These are phyloP conservation scores for Melinaea menophilus DNA, from an alignment of 2,888 invertebrate genomes.

Conservation along the genomic window DNA sequence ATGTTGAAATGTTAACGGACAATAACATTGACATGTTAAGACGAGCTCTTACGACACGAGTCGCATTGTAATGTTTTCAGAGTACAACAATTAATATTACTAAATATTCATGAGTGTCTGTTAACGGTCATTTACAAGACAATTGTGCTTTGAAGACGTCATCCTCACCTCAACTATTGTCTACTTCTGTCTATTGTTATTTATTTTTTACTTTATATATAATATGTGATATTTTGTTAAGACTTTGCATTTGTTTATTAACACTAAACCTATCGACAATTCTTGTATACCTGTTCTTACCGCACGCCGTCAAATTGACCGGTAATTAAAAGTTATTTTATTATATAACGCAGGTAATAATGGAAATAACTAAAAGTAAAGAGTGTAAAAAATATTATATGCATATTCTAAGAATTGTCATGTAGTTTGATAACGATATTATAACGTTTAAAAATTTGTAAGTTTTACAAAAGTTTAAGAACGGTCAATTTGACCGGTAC, in stretches of 20 bases:
- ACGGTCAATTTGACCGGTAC: background rate
- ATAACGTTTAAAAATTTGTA: too few relatives aligned
- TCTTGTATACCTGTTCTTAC: too few relatives aligned
- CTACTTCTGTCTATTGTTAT: conserved; percentile 48
- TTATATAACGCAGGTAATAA: too few relatives aligned
- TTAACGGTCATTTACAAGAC: conserved; percentile 65
- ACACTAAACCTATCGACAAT: background rate
- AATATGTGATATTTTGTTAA: background rate
- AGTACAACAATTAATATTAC: conserved; percentile 61
- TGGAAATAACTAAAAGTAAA: too few relatives aligned
- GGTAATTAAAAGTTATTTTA: too few relatives aligned
- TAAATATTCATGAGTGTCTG: conserved; percentile 70
- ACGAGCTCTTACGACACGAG: conserved; percentile 20
- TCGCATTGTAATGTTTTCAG: conserved; percentile 46
- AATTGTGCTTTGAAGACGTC: conserved; percentile 41
- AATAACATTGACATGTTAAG: conserved; percentile 11
- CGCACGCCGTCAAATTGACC: too few relatives aligned
- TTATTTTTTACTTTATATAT: conserved; percentile 23
- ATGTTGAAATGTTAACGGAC: background rate
- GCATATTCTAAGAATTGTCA: too few relatives aligned
- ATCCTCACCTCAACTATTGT: conserved; percentile 62
- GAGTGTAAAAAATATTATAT: too few relatives aligned
- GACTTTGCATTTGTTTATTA: background rate
- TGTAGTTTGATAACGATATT: too few relatives aligned
- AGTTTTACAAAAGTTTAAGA: too few relatives aligned